These are phyloP conservation scores for Drosophila punjabiensis DNA, from an alignment of 1,140 invertebrate species.

Conservation along the genomic window DNA sequence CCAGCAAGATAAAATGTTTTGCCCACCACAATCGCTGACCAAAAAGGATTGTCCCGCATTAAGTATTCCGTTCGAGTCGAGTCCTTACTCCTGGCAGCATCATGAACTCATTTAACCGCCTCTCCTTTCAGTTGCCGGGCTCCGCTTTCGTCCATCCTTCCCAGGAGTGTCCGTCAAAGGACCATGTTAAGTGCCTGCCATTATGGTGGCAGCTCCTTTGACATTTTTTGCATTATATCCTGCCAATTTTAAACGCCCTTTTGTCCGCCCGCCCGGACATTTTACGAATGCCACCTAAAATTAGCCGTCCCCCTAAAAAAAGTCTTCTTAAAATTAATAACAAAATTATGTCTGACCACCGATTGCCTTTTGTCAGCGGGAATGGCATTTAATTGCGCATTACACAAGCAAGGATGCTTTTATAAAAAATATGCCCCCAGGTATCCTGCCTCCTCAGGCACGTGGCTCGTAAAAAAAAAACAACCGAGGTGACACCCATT, in stretches of 20 bases:
- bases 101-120: neutral
- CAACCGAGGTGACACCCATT: conserved; percentile 10
- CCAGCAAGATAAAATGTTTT: conserved; percentile 19
- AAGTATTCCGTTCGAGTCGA: neutral
- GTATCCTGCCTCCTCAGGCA: neutral
- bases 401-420: neutral
- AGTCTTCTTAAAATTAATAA: conserved; percentile 30
- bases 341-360: conserved; percentile 10
- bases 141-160: neutral
- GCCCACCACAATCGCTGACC: conserved; percentile 6
- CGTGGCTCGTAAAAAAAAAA: conserved; percentile 21
- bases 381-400: conserved; percentile 7
- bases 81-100: neutral
- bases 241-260: conserved; percentile 20
- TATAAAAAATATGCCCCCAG: neutral
- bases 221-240: conserved; percentile 30
- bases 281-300: conserved; percentile 22
- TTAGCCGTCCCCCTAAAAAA: conserved; percentile 11
- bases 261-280: no score
- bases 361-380: conserved; percentile 5
- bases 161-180: conserved; percentile 21
- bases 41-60: conserved; percentile 9
- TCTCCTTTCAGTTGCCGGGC: neutral
- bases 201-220: conserved; percentile 27
- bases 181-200: conserved; percentile 20